Base-by-base conservation (phyloP, 2,797 vertebrate genomes). In the Cryptoprocta ferox region DNA sequence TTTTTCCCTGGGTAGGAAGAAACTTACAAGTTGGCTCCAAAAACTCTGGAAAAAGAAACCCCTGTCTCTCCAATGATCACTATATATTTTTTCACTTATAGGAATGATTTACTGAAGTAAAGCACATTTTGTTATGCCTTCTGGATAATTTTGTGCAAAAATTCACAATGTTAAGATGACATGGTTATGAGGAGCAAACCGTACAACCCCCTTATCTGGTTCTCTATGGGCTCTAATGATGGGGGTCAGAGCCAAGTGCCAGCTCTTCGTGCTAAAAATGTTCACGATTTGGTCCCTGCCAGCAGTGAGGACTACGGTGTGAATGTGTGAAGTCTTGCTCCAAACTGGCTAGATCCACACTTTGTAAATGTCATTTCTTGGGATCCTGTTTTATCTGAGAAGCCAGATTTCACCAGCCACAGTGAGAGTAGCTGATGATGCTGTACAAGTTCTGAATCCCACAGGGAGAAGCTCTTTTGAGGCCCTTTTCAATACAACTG, bases 311-410 rank as follows among this genome's bases (percentile, higher is more conserved):
- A 94, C 14, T 0, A 15, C 19, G 26, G 56, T 70, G 90, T 28
- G 73, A 97, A 90, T 35, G 88, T 96, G 90, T 1, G 35, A 96
- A 97, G 89, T 95, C 90, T 73, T 89, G 68, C 42, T 97, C 85
- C 76, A 83, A 95, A 91, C 65, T 88, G 91, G 68, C 95, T 97
- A 82, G 91, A 95, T 59, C 19, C 37, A 84, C 68, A 45, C 66
- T 94, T 93, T 89, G 88, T 89, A 97, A 97, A 97, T 97, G 84
- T 94, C 95, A 73, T 80, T 73, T 87, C 76, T 92, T 24, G 14
- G 75, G 59, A 66, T 76, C 83, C 75, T 42, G 63, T 93, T 97
- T 91, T 89, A 78, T 86, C 82, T 81, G 66, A 94, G 85, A 93
- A 97, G 70, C 80, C 13, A 16, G 35, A 48, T 94, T 89, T 95